These are phyloP conservation scores for Apamea crenata DNA, from an alignment of 2,888 invertebrate genomes.

Conservation along the genomic window DNA sequence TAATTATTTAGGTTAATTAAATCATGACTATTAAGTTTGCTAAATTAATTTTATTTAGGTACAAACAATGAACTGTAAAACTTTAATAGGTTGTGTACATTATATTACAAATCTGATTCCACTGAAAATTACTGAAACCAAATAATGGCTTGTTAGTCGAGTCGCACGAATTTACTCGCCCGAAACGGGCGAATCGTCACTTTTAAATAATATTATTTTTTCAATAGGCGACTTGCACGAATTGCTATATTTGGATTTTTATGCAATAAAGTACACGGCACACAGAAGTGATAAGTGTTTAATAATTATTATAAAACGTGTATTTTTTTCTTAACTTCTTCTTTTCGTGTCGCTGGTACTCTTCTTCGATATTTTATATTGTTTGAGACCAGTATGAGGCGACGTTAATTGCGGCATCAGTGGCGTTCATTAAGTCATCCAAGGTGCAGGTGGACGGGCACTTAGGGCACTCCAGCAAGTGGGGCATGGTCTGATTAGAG, in stretches of 20 bases:
- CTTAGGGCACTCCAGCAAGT: too few species aligned
- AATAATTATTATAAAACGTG: too few species aligned
- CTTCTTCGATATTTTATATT: too few species aligned
- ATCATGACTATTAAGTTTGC: background rate
- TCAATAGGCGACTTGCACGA: background rate
- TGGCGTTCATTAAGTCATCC: too few species aligned
- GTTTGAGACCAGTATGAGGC: too few species aligned
- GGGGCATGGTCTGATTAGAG: too few species aligned
- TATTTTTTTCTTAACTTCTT: too few species aligned
- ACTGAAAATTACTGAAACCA: background rate
- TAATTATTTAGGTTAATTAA: background rate
- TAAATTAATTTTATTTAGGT: background rate
- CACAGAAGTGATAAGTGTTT: too few species aligned
- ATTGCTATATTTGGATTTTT: background rate
- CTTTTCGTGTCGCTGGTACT: too few species aligned
- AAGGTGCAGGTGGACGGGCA: too few species aligned
- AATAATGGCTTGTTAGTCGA: background rate
- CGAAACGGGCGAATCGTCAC: background rate
- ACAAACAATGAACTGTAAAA: background rate
- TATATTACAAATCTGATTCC: background rate
- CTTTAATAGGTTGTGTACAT: background rate
- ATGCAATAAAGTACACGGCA: background rate
- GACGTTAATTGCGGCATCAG: too few species aligned
- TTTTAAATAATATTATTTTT: background rate
- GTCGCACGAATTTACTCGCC: background rate